A percentile compares a stretch with the other conserved stretches of the same genome.
Evolutionary conservation across 2,113 vertebrate genomes (phyloP).

Genomic region (Elanoides forficatus): DNA sequence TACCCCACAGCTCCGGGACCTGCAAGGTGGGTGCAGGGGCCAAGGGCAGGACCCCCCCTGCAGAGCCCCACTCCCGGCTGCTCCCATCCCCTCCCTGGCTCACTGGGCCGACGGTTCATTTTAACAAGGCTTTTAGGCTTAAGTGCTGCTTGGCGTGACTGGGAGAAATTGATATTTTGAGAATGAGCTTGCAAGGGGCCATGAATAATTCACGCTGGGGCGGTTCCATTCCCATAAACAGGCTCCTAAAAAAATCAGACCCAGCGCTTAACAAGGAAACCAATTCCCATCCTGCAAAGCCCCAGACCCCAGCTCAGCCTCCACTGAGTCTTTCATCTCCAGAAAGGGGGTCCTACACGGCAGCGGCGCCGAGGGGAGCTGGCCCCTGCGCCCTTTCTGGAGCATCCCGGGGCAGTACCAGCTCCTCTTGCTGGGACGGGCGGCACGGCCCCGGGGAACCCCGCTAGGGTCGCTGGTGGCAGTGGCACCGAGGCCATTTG

Average conservation of each 20-base stretch:
- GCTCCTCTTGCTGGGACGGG: fast-evolving
- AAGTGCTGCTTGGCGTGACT: slow-evolving; percentile 65
- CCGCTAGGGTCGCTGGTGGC: not conserved
- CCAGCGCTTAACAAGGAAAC: slow-evolving; percentile 18
- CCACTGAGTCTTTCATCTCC: not conserved
- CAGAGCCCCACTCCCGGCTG: not conserved
- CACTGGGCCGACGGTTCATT: not conserved
- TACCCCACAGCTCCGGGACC: not conserved
- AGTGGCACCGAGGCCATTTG: fast-evolving
- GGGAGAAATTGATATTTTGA: slow-evolving; percentile 70
- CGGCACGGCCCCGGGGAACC: fast-evolving
- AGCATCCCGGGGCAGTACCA: not conserved
- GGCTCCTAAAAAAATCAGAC: slow-evolving; percentile 36
- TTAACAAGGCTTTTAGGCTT: slow-evolving; percentile 68
- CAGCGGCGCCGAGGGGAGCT: not conserved
- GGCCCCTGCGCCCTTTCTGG: not conserved
- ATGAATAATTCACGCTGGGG: slow-evolving; percentile 65
- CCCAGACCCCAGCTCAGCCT: not conserved
- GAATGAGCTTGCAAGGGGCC: slow-evolving; percentile 39
- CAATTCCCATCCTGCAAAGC: not conserved
- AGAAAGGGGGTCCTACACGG: not conserved
- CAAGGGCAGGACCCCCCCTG: not conserved
- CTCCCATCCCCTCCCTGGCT: not conserved
- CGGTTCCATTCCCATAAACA: slow-evolving; percentile 60
- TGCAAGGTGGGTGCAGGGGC: not conserved